Evolutionary conservation across 1,140 invertebrate species (phyloP).

Genomic region (Drosophila sproati): DNA sequence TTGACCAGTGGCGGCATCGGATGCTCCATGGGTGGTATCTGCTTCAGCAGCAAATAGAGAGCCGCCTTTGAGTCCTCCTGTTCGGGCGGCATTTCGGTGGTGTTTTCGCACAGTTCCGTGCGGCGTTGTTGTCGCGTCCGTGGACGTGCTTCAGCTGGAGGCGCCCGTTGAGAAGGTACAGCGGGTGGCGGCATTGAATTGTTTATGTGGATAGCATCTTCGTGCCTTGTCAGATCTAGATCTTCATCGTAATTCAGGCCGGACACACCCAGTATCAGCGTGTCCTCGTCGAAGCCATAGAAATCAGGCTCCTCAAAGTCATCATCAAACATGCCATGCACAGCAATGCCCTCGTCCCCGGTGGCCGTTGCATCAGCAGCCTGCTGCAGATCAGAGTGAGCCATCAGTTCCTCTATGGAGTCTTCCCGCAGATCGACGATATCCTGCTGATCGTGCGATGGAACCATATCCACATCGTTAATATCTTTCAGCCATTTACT

Average conservation of each 20-base stretch:
- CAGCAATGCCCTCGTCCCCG: conserved; percentile 30
- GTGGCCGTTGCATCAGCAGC: not conserved
- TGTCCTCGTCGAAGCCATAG: conserved; percentile 58
- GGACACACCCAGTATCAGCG: not conserved
- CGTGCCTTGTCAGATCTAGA: not conserved
- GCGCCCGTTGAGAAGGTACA: not conserved
- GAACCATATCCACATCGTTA: conserved; percentile 46
- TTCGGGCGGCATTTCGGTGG: not conserved
- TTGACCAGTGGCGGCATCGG: not conserved
- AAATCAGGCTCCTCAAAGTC: conserved; percentile 45
- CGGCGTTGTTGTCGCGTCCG: conserved; percentile 58
- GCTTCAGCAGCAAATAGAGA: conserved; percentile 48
- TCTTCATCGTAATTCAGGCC: not conserved
- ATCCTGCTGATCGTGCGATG: conserved; percentile 35
- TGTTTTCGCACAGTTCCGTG: conserved; percentile 12
- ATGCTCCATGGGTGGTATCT: conserved; percentile 50
- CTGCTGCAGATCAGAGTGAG: not conserved
- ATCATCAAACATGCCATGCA: conserved; percentile 27
- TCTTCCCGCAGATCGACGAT: conserved; percentile 66
- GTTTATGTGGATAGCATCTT: not conserved
- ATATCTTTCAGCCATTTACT: conserved; percentile 88
- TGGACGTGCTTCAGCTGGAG: conserved; percentile 15
- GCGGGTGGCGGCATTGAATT: not conserved
- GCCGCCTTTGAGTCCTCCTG: conserved; percentile 51
- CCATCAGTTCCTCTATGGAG: conserved; percentile 30